Evolutionary conservation across 2,888 invertebrate species (phyloP).

Genomic region (Agonopterix arenella): DNA sequence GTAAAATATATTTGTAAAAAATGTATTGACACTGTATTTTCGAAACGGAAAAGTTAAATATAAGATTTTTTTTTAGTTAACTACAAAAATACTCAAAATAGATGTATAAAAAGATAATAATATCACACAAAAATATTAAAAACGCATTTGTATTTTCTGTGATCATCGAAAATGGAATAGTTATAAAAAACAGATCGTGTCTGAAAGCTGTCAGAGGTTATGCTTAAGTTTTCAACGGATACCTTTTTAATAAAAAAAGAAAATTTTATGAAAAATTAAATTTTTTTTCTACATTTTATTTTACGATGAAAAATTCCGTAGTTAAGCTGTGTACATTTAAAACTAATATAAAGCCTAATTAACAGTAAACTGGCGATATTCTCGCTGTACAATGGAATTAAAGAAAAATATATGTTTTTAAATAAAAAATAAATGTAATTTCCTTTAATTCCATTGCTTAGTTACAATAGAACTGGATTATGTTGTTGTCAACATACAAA

Average conservation of each 20-base stretch:
- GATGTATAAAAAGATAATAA: conserved; percentile 15
- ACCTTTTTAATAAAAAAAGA: conserved; percentile 54
- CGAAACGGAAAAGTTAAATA: conserved; percentile 41
- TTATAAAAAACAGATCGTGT: conserved; percentile 56
- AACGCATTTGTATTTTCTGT: conserved; percentile 49
- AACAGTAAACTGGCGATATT: conserved; percentile 35
- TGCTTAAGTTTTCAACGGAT: conserved; percentile 62
- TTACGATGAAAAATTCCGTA: conserved; percentile 65
- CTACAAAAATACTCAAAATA: conserved; percentile 30
- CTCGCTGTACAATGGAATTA: conserved; percentile 16
- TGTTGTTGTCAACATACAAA: conserved; percentile 41
- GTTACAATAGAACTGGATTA: conserved; percentile 70
- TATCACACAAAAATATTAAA: conserved; percentile 33
- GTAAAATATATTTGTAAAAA: conserved; percentile 35
- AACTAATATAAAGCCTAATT: conserved; percentile 54
- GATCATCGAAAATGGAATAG: conserved; percentile 71
- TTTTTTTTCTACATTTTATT: conserved; percentile 67
- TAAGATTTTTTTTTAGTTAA: conserved; percentile 36
- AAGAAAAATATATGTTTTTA: conserved; percentile 15
- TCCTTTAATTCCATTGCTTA: conserved; percentile 38
- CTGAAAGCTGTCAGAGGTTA: conserved; percentile 60
- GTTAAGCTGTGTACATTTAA: conserved; percentile 71
- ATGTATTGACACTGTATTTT: conserved; percentile 43
- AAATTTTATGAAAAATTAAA: conserved; percentile 16
- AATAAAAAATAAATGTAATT: conserved; percentile 16